These are phyloP conservation scores for Takifugu ocellatus DNA, from an alignment of 2,797 vertebrate genomes.

Conservation along the genomic window DNA sequence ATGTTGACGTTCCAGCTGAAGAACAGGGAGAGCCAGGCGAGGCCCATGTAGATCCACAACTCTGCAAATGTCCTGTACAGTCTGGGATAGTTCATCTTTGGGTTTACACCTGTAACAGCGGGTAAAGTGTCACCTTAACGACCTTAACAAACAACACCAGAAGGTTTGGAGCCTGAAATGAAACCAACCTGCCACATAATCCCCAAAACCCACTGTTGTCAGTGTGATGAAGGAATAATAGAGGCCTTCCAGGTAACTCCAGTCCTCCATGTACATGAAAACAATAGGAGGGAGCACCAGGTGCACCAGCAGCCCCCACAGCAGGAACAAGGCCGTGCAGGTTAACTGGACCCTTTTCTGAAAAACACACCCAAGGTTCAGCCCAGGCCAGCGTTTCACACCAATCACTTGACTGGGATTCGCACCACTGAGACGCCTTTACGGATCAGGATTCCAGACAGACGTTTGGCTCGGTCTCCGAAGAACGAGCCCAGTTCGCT, in stretches of 20 bases:
- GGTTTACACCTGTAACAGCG: slow-evolving; percentile 84
- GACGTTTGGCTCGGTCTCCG: slow-evolving; percentile 87
- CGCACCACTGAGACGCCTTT: slow-evolving; percentile 88
- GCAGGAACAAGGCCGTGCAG: slow-evolving; percentile 87
- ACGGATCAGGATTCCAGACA: slow-evolving; percentile 88
- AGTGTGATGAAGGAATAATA: slow-evolving; percentile 97
- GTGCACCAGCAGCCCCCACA: slow-evolving; percentile 92
- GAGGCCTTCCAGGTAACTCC: slow-evolving; percentile 92
- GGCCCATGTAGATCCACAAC: slow-evolving; percentile 94
- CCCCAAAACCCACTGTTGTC: slow-evolving; percentile 95
- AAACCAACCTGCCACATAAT: slow-evolving; percentile 89
- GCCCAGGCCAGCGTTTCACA: not conserved
- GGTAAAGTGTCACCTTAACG: not conserved
- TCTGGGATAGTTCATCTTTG: slow-evolving; percentile 79
- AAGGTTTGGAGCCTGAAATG: not conserved
- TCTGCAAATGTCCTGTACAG: slow-evolving; percentile 89
- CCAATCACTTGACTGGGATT: not conserved
- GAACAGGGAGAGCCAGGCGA: slow-evolving; percentile 98
- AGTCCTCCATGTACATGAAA: slow-evolving; percentile 88
- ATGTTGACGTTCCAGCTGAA: slow-evolving; percentile 99
- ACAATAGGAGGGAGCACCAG: slow-evolving; percentile 90
- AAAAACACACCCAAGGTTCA: not conserved
- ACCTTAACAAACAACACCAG: not conserved
- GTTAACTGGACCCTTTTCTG: slow-evolving; percentile 93
- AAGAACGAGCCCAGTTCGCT: slow-evolving; percentile 95